These are phyloP conservation scores for Phengaris arion DNA, from an alignment of 2,888 invertebrate species.

Conservation along the genomic window DNA sequence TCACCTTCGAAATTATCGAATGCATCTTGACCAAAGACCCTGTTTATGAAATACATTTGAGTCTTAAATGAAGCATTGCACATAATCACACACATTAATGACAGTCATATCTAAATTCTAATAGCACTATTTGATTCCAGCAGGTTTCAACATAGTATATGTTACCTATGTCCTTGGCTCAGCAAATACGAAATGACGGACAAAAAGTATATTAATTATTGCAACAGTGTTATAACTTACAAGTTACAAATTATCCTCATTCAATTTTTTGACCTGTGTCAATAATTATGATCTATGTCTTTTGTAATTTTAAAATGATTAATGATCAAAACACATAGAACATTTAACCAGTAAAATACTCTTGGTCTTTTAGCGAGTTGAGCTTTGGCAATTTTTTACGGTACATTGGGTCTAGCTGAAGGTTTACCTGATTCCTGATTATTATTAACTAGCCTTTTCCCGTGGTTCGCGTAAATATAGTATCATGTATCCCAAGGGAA, in stretches of 20 bases:
- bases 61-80: neutral
- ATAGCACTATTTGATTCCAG: neutral
- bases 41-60: neutral
- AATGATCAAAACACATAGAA: neutral
- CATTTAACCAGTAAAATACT: no score
- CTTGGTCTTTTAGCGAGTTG: no score
- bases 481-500: no score
- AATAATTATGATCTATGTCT: neutral
- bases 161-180: neutral
- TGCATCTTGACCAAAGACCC: neutral
- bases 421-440: no score
- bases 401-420: no score
- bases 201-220: slow-evolving; percentile 18
- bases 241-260: neutral
- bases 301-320: neutral
- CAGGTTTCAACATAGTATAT: neutral
- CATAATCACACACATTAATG: neutral
- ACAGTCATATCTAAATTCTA: neutral
- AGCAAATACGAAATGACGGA: neutral
- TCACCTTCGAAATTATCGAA: no score
- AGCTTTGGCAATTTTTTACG: no score
- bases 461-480: no score
- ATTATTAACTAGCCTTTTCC: no score
- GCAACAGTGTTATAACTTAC: neutral
- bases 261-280: neutral